A percentile compares a stretch with the other conserved stretches of the same genome.
Conservation (phyloP, 2,888 invertebrate species). For the Eupeodes latifasciatus region DNA sequence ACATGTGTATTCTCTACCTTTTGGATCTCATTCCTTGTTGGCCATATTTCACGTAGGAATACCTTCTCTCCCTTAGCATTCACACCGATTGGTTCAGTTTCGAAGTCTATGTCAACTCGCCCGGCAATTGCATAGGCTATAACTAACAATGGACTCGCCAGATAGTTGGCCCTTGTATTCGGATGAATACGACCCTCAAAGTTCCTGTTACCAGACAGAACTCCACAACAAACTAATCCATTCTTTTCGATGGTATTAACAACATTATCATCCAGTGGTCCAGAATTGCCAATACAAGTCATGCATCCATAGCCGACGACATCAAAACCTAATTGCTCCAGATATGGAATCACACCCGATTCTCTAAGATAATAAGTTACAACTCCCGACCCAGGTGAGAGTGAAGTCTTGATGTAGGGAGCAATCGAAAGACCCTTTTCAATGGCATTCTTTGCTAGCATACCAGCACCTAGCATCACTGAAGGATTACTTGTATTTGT, state of each 20-base stretch:
- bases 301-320: slow-evolving; percentile 99
- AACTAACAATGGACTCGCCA: slow-evolving; percentile 98
- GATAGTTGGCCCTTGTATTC: slow-evolving; percentile 97
- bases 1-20: slow-evolving; percentile 94
- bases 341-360: slow-evolving; percentile 95
- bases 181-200: slow-evolving; percentile 99
- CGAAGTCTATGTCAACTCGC: slow-evolving; percentile 97
- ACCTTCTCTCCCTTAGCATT: slow-evolving; percentile 89
- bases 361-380: slow-evolving; percentile 92
- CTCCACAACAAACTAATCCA: slow-evolving; percentile 97
- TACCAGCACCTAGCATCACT: slow-evolving; percentile 98
- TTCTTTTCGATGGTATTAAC: slow-evolving; percentile 97
- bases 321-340: slow-evolving; percentile 95
- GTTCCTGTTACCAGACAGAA: slow-evolving; percentile 98
- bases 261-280: slow-evolving; percentile 96
- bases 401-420: slow-evolving; percentile 98
- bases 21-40: slow-evolving; percentile 94
- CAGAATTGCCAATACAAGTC: slow-evolving; percentile 99
- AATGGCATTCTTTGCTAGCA: slow-evolving; percentile 97
- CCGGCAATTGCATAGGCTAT: slow-evolving; percentile 99
- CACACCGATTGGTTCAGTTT: slow-evolving; percentile 91
- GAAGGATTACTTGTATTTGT: slow-evolving; percentile 99
- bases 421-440: slow-evolving; percentile 94
- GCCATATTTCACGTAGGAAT: slow-evolving; percentile 98
- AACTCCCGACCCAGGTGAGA: slow-evolving; percentile 98